phyloP scores from a whole-genome alignment of 2,113 vertebrate genomes.

The Megaleporinus macrocephalus region DNA sequence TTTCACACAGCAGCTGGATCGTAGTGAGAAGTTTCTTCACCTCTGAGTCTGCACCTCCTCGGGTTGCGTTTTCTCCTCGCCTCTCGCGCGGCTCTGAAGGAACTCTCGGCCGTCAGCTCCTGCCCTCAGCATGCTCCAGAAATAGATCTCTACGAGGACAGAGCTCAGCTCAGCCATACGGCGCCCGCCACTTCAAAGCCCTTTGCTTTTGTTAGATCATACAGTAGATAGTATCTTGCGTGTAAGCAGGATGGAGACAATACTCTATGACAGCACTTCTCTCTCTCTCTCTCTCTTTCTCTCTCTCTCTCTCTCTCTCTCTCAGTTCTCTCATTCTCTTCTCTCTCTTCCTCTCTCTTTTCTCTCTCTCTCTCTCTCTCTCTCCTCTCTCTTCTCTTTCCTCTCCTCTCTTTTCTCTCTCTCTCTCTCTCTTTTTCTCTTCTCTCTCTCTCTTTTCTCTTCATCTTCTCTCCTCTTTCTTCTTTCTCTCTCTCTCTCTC shows the following conservation, averaged over 20 bases:
- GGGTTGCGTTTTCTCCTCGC: too few species aligned
- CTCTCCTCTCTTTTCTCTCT: neutral
- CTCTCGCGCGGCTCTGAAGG: neutral
- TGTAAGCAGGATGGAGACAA: neutral
- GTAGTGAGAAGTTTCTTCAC: too few species aligned
- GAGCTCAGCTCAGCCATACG: neutral
- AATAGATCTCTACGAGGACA: neutral
- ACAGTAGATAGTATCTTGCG: neutral
- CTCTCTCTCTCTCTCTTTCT: neutral
- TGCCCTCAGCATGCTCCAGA: neutral
- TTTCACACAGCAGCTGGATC: too few species aligned
- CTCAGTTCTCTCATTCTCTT: neutral
- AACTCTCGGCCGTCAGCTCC: neutral
- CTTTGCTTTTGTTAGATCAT: neutral
- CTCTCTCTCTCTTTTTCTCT: neutral
- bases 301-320: neutral
- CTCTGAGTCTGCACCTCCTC: too few species aligned
- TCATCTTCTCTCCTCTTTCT: neutral
- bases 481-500: conserved; percentile 1
- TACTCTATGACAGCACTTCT: neutral
- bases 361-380: neutral
- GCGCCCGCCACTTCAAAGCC: neutral
- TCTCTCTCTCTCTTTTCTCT: too few species aligned
- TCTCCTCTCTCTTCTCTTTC: neutral
- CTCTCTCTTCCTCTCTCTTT: neutral